These are phyloP conservation scores for Miichthys miiuy DNA, from an alignment of 2,797 vertebrate species.

Conservation along the genomic window DNA sequence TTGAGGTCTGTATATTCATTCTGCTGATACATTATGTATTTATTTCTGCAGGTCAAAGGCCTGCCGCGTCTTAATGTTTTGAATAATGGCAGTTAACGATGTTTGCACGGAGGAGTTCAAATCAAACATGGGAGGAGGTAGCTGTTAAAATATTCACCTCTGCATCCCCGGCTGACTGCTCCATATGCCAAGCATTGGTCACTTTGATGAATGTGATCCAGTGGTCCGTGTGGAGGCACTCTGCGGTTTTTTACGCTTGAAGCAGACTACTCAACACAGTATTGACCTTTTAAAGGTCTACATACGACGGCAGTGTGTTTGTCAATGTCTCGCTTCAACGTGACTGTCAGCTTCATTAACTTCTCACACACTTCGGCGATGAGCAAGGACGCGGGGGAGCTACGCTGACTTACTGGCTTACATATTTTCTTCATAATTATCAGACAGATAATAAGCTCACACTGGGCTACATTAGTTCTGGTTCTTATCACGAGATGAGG, in stretches of 20 bases:
- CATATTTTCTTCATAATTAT: not conserved
- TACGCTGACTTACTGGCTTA: not conserved
- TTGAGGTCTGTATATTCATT: not conserved
- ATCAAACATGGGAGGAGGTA: not conserved
- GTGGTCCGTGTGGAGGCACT: not conserved
- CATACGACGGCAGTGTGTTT: not conserved
- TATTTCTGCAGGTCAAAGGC: not conserved
- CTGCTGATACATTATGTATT: not conserved
- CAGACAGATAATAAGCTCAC: not conserved
- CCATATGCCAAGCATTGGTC: not conserved
- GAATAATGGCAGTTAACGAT: not conserved
- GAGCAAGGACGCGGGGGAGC: not conserved
- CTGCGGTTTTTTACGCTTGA: not conserved
- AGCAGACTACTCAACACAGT: not conserved
- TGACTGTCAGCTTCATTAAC: constrained; percentile 4
- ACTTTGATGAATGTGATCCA: not conserved
- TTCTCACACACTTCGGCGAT: not conserved
- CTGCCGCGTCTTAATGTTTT: not conserved
- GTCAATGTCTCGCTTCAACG: not conserved
- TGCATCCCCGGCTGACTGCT: not conserved
- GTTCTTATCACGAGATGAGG: not conserved
- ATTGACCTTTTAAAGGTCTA: too few relatives aligned
- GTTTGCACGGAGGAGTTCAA: not conserved
- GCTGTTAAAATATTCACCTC: not conserved
- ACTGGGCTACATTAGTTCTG: not conserved